A percentile compares a stretch with the other conserved stretches of the same genome.
Evolutionary conservation across 2,888 invertebrate genomes (phyloP).

Genomic region (Oligia strigilis): DNA sequence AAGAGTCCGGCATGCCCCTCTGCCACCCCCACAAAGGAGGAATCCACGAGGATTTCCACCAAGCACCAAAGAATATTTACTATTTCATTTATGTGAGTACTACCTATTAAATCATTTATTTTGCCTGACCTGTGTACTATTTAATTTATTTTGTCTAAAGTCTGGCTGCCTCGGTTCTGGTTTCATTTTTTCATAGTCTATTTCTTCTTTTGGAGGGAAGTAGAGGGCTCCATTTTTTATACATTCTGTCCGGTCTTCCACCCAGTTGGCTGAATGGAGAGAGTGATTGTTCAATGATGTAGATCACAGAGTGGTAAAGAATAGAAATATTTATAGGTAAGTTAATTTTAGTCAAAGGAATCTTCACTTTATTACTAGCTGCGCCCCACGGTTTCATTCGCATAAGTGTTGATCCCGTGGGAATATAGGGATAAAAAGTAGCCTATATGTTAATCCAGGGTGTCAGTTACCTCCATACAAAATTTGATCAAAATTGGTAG

Average conservation of each 20-base stretch:
- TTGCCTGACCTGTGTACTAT: slow-evolving; percentile 77
- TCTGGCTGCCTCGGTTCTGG: slow-evolving; percentile 81
- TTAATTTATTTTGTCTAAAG: slow-evolving; percentile 83
- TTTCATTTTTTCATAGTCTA: slow-evolving; percentile 78
- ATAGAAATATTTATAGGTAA: background rate
- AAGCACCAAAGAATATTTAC: too few relatives aligned
- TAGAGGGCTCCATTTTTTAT: slow-evolving; percentile 80
- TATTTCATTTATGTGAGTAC: too few relatives aligned
- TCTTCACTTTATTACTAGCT: too few relatives aligned
- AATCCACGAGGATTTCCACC: too few relatives aligned
- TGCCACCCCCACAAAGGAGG: too few relatives aligned
- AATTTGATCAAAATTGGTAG: too few relatives aligned
- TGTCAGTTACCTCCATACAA: too few relatives aligned
- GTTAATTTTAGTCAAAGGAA: background rate
- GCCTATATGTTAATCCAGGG: too few relatives aligned
- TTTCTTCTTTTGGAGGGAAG: slow-evolving; percentile 81
- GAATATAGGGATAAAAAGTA: too few relatives aligned
- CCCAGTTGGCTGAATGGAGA: slow-evolving; percentile 82
- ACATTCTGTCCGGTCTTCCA: slow-evolving; percentile 85
- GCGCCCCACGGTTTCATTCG: too few relatives aligned
- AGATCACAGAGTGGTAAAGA: background rate
- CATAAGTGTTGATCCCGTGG: too few relatives aligned
- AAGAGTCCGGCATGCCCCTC: too few relatives aligned
- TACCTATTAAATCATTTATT: background rate
- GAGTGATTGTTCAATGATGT: background rate